Evolutionary conservation across 2,888 invertebrate genomes (phyloP).

Genomic region (Crocallis elinguaria): DNA sequence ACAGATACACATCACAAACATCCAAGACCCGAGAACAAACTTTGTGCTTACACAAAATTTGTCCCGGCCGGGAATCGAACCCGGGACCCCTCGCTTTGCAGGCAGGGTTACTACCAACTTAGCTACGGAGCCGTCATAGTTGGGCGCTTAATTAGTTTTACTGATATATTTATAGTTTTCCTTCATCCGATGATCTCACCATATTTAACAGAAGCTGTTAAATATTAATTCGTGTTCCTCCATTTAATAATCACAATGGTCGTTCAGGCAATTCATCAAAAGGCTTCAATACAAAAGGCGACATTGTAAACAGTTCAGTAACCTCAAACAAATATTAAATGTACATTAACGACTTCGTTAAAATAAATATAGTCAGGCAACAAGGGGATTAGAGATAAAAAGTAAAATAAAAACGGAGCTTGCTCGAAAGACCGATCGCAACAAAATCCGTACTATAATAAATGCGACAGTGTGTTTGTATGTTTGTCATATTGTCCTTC

Average conservation of each 20-base stretch:
- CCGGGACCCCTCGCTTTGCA: too few species aligned
- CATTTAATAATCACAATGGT: background rate
- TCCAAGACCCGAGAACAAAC: too few species aligned
- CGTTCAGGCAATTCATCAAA: conserved; percentile 12
- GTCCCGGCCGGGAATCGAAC: too few species aligned
- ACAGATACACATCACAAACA: too few species aligned
- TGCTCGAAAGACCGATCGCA: background rate
- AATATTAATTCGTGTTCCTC: background rate
- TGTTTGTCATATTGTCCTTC: too few species aligned
- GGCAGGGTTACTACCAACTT: too few species aligned
- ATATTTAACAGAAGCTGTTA: background rate
- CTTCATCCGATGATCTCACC: too few species aligned
- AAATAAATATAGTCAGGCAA: conserved; percentile 35
- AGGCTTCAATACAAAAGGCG: conserved; percentile 39
- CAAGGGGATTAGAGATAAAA: conserved; percentile 31
- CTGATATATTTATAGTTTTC: too few species aligned
- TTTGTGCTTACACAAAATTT: too few species aligned
- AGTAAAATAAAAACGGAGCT: background rate
- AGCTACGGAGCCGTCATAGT: too few species aligned
- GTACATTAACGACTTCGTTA: conserved; percentile 42
- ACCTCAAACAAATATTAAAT: conserved; percentile 46
- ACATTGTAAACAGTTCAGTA: conserved; percentile 50
- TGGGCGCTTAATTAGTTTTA: too few species aligned
- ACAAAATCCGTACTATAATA: background rate
- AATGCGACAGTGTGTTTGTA: too few species aligned